phyloP scores from a whole-genome alignment of 2,113 vertebrate genomes.

The Phrynocephalus versicolor region DNA sequence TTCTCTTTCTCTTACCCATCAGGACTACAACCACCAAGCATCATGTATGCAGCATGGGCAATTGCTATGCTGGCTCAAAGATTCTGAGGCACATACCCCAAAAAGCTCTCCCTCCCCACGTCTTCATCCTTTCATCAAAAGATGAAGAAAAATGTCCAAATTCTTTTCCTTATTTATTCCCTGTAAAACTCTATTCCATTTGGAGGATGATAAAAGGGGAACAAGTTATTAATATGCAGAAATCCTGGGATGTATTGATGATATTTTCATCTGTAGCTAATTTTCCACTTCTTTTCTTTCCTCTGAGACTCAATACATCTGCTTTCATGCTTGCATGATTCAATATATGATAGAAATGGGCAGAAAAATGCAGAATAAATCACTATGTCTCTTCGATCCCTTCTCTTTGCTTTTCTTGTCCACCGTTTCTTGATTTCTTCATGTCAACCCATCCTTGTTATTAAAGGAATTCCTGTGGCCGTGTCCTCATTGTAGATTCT shows the following conservation, averaged over 20 bases:
- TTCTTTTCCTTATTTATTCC: conserved; percentile 59
- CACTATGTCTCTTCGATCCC: conserved; percentile 31
- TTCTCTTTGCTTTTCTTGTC: conserved; percentile 19
- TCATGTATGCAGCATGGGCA: too few species aligned
- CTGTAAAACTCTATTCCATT: conserved; percentile 50
- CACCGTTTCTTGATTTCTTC: conserved; percentile 30
- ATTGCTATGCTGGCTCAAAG: too few species aligned
- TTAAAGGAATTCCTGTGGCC: neutral
- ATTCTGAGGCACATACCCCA: too few species aligned
- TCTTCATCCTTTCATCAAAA: conserved; percentile 17
- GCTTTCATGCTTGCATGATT: conserved; percentile 73
- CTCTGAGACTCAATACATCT: conserved; percentile 78
- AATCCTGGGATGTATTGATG: conserved; percentile 55
- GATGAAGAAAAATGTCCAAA: neutral
- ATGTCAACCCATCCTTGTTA: neutral
- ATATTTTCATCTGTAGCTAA: conserved; percentile 77
- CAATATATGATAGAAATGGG: conserved; percentile 68
- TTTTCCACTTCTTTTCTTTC: conserved; percentile 80
- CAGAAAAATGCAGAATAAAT: conserved; percentile 74
- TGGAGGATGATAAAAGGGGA: conserved; percentile 51
- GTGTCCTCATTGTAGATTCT: neutral
- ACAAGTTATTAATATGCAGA: conserved; percentile 63
- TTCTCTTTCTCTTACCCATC: neutral
- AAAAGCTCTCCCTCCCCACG: neutral
- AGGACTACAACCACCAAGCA: neutral